These are phyloP conservation scores for Epinephelus fuscoguttatus DNA, from an alignment of 2,113 vertebrate genomes.

Conservation along the genomic window DNA sequence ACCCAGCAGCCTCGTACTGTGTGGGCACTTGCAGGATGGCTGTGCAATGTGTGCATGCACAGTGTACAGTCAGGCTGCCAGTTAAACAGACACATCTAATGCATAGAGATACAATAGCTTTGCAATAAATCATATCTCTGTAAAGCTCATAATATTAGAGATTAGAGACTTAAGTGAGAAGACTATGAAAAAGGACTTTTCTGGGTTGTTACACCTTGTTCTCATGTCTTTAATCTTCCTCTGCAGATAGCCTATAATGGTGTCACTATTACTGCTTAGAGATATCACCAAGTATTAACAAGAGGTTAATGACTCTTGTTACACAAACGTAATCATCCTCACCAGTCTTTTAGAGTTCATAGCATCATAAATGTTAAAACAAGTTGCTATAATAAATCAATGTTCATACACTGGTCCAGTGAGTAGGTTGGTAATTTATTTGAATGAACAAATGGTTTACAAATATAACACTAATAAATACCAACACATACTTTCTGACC, in stretches of 20 bases:
- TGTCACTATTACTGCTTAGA: neutral
- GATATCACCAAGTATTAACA: neutral
- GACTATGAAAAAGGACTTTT: neutral
- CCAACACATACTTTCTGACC: neutral
- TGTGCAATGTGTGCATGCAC: too few relatives aligned
- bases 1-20: neutral
- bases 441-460: neutral
- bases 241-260: neutral
- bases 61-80: neutral
- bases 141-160: neutral
- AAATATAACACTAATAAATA: neutral
- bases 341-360: neutral
- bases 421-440: neutral
- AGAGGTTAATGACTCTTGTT: neutral
- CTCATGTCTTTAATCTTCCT: neutral
- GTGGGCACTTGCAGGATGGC: neutral
- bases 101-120: neutral
- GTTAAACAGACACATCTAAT: neutral
- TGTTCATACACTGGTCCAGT: neutral
- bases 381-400: neutral
- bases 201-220: neutral
- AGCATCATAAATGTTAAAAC: neutral
- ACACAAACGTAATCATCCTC: neutral
- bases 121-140: neutral
- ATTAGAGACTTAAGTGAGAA: neutral